phyloP scores from a whole-genome alignment of 37 sponge, comb jelly and placozoan genomes.

The Agelas oroides region DNA sequence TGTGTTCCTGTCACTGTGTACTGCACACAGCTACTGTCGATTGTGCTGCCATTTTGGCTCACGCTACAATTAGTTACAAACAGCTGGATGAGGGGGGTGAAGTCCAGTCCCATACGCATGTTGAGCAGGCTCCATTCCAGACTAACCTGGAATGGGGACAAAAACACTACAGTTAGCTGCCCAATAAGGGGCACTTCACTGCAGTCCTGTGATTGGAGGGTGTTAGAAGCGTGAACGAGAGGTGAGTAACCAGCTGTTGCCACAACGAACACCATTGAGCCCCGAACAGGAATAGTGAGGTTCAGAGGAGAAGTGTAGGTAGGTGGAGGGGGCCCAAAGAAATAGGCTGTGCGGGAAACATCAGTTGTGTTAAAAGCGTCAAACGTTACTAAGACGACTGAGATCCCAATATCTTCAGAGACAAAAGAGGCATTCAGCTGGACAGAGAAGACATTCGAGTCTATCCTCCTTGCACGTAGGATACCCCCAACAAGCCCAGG shows the following conservation, averaged over 20 bases:
- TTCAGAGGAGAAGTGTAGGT: constrained; percentile 16
- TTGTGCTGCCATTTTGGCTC: constrained; percentile 2
- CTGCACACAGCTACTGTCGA: neutral
- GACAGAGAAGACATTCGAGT: constrained; percentile 1
- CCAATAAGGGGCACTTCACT: constrained; percentile 37
- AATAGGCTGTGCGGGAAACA: constrained; percentile 18
- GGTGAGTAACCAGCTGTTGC: constrained; percentile 64
- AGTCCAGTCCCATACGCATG: constrained; percentile 30
- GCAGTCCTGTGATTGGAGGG: constrained; percentile 47
- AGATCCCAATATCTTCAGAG: constrained; percentile 44
- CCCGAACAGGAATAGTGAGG: neutral
- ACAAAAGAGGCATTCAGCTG: constrained; percentile 41
- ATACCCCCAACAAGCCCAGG: constrained; percentile 39
- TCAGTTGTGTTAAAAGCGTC: constrained; percentile 33
- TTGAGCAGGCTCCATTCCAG: constrained; percentile 51
- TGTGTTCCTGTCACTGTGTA: neutral
- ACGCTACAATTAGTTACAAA: constrained; percentile 14
- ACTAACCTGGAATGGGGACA: constrained; percentile 38
- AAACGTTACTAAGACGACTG: constrained; percentile 44
- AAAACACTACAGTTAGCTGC: constrained; percentile 18
- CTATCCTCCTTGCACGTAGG: neutral
- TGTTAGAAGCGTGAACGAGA: constrained; percentile 21
- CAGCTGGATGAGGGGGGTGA: constrained; percentile 12
- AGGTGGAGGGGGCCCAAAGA: constrained; percentile 51
- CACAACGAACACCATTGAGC: neutral